phyloP scores from a whole-genome alignment of 1,140 invertebrate genomes.

The Tenebrio molitor region DNA sequence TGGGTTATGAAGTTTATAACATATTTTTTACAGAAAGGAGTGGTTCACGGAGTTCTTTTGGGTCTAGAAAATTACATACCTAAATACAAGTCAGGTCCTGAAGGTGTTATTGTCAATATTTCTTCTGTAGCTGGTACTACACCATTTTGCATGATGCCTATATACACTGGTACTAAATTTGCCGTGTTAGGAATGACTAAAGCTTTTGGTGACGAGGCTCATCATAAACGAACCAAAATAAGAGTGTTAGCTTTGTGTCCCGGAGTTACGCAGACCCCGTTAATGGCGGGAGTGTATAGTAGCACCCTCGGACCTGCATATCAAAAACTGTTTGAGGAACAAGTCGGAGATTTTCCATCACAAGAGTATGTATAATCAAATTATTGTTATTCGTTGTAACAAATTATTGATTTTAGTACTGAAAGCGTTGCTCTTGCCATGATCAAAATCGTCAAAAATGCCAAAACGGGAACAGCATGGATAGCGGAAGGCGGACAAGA shows the following conservation, averaged over 20 bases:
- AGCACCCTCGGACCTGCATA: conserved; percentile 20
- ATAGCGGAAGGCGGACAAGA: conserved; percentile 51
- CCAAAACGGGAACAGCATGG: conserved; percentile 51
- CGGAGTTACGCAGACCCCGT: conserved; percentile 57
- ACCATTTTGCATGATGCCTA: conserved; percentile 46
- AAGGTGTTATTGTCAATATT: conserved; percentile 57
- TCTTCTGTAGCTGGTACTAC: conserved; percentile 54
- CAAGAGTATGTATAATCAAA: conserved; percentile 9
- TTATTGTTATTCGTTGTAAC: background rate
- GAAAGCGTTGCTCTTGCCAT: conserved; percentile 40
- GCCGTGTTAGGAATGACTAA: conserved; percentile 54
- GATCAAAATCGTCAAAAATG: conserved; percentile 51
- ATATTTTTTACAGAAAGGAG: conserved; percentile 58
- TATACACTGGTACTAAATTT: conserved; percentile 58
- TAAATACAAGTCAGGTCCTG: conserved; percentile 51
- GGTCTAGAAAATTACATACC: conserved; percentile 58
- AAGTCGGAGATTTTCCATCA: background rate
- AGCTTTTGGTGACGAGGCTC: conserved; percentile 45
- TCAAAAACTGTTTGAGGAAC: conserved; percentile 7
- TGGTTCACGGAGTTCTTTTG: conserved; percentile 53
- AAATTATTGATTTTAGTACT: conserved; percentile 39
- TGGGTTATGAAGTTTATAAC: too few relatives aligned
- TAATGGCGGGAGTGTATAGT: conserved; percentile 23
- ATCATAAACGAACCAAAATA: conserved; percentile 60
- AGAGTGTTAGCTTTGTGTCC: conserved; percentile 63